A percentile compares a stretch with the other conserved stretches of the same genome.
Evolutionary conservation across 2,113 vertebrate genomes (phyloP).

Genomic region (Hypocryptadius cinnamomeus): DNA sequence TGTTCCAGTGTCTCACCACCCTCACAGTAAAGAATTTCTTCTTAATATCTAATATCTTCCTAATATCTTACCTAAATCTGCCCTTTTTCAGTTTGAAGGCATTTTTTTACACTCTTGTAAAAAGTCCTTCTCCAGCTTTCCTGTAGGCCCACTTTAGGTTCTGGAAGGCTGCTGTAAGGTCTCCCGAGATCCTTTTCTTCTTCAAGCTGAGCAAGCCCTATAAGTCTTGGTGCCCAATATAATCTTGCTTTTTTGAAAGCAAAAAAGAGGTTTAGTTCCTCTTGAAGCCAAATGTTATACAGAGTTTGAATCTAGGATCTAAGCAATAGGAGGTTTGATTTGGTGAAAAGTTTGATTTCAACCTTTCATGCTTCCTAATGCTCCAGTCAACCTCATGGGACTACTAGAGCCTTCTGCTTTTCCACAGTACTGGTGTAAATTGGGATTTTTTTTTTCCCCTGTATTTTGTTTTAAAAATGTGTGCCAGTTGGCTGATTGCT

Average conservation of each 20-base stretch:
- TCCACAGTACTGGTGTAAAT: background rate
- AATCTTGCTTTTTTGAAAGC: background rate
- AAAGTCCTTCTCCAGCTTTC: background rate
- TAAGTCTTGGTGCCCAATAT: background rate
- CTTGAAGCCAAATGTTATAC: background rate
- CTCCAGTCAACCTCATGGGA: background rate
- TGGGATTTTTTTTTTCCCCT: background rate
- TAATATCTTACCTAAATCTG: background rate
- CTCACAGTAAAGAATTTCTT: background rate
- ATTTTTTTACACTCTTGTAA: background rate
- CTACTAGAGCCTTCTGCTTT: background rate
- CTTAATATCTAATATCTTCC: background rate
- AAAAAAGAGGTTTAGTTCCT: background rate
- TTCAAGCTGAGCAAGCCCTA: background rate
- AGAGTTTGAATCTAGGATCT: background rate
- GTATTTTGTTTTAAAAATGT: background rate
- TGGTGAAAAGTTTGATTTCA: background rate
- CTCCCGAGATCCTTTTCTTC: background rate
- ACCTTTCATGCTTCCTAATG: background rate
- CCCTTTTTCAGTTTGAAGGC: background rate
- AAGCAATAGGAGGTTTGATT: background rate
- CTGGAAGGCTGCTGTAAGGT: background rate
- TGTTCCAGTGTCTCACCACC: background rate
- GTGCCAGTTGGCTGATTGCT: background rate
- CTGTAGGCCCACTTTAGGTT: background rate